Evolutionary conservation across 2,797 vertebrate genomes (phyloP).

Genomic region (Pteropus rufus): DNA sequence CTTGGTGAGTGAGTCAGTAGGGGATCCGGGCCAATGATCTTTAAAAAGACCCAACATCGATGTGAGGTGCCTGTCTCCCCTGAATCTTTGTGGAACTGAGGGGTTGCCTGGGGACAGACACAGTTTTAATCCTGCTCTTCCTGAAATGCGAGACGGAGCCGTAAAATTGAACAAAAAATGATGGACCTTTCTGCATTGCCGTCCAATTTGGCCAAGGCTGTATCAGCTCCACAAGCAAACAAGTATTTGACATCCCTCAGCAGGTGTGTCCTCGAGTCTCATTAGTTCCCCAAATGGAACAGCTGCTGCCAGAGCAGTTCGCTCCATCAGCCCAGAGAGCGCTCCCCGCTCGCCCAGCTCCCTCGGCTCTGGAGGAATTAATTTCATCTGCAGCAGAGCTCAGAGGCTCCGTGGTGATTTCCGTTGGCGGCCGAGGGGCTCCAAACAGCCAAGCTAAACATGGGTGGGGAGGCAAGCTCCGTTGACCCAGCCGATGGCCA

Average conservation of each 20-base stretch:
- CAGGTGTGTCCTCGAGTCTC: conserved; percentile 60
- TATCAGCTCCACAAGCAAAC: neutral
- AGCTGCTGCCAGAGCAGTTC: conserved; percentile 60
- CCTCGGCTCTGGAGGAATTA: conserved; percentile 35
- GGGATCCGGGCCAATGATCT: neutral
- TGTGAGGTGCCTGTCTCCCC: neutral
- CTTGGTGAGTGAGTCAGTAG: neutral
- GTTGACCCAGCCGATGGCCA: neutral
- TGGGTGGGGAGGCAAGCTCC: neutral
- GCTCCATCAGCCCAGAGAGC: neutral
- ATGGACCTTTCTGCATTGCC: conserved; percentile 24
- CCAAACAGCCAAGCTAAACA: conserved; percentile 49
- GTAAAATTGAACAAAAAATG: conserved; percentile 45
- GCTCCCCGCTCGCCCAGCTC: neutral
- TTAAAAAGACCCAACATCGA: neutral
- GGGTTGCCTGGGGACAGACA: neutral
- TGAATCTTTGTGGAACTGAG: neutral
- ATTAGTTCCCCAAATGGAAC: conserved; percentile 65
- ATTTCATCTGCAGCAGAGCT: conserved; percentile 43
- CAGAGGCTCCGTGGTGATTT: conserved; percentile 23
- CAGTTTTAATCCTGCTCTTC: neutral
- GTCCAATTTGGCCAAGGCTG: neutral
- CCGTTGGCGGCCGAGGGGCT: conserved; percentile 12
- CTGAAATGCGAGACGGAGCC: neutral
- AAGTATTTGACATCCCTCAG: conserved; percentile 17